Base-by-base conservation (phyloP, 2,797 vertebrate genomes). In the Dallia pectoralis region DNA sequence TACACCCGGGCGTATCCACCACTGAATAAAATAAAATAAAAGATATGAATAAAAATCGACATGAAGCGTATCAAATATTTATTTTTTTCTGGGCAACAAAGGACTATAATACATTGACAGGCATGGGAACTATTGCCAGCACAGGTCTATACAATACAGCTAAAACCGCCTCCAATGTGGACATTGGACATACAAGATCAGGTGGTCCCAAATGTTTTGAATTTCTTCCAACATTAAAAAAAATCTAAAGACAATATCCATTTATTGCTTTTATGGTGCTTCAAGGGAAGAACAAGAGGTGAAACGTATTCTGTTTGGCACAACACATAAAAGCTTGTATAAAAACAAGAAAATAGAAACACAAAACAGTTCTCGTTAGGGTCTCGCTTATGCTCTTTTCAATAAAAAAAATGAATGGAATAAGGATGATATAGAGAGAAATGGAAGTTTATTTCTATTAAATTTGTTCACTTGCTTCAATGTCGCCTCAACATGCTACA, bases 51-150 rank as follows among this genome's bases (percentile, higher is more conserved):
- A 90, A 96, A 91, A 91, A 95, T 97, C 94, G 93, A 98, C 96
- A 97, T 98, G 97, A 98, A 99, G 96, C 95, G 96, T 98, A 99
- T 99, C 97, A 99, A 99, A 99, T 98, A 98, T 99, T 99, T 98
- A 98, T 98, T 99, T 93, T 87, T 97, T 97, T 97, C 96, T 97
- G 97, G 96, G 96, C 95, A 98, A 99, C 97, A 98, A 97, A 98
- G 95, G 95, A 95, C 96, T 98, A 98, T 97, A 95, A 97, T 98
- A 98, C 97, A 98, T 97, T 96, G 96, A 97, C 95, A 98, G 96
- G 95, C 96, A 96, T 96, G 94, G 94, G 95, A 95, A 95, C 93
- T 95, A 96, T 95, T 95, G 96, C 96, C 95, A 94, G 95, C 94
- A 96, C 95, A 95, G 95, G 94, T 96, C 95, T 96, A 94, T 95